Base-by-base conservation (phyloP, 2,797 vertebrate species). In the Atherinosoma microstoma region DNA sequence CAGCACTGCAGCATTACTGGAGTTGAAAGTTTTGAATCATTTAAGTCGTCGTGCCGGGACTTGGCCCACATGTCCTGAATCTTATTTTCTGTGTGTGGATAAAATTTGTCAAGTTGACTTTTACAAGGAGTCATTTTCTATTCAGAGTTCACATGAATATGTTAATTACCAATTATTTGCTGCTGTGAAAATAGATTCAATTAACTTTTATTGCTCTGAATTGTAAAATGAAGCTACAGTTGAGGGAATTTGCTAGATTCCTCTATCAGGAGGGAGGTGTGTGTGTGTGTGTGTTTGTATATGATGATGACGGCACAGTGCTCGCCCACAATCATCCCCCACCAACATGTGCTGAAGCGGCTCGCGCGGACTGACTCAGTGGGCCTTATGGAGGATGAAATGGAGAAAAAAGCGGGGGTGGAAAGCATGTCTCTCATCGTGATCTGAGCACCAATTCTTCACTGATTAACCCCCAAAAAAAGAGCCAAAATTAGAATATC, bases 291-390 rank as follows among this genome's bases (percentile, higher is more conserved):
- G 80, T 72, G 85, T 78, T 83, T 87, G 76, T 74, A 18, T 76
- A 58, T 73, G 78, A 71, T 70, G 91, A 91, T 92, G 90, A 93
- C 83, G 68, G 67, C 84, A 77, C 76, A 22, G 75, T 67, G 89
- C 83, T 90, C 89, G 56, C 94, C 94, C 93, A 94, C 94, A 86
- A 75, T 15, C 88, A 74, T 86, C 85, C 79, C 91, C 91, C 89
- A 87, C 88, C 84, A 79, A 85, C 75, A 76, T 91, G 90, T 87
- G 87, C 84, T 81, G 84, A 67, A 79, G 83, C 80, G 61, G 76
- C 86, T 76, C 69, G 79, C 78, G 84, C 79, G 53, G 67, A 64
- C 91, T 94, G 93, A 95, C 90, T 94, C 93, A 95, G 91, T 88
- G 75, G 84, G 86, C 92, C 86, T 86, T 83, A 88, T 91, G 90